Base-by-base conservation (phyloP, 2,888 invertebrate genomes). In the Drosophila algonquin region DNA sequence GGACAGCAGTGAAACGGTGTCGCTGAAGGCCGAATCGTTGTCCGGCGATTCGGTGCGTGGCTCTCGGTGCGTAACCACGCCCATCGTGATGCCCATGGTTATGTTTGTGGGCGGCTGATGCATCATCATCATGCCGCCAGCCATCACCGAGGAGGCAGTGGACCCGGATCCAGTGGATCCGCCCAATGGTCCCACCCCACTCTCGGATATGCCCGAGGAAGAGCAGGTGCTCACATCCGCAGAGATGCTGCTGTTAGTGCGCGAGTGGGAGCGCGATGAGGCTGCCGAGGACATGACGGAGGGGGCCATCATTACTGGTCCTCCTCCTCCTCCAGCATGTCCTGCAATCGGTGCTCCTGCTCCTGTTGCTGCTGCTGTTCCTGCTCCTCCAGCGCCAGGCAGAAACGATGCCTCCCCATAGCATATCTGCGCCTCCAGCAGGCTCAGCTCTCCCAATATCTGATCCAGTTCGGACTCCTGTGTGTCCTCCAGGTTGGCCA, bases 21-120 rank as follows among this genome's bases (percentile, higher is more conserved):
- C 99, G 89, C 98, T 98, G 92, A 98, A 99, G 16, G 99, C 99
- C 12, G 98, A 98, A 93, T 99, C 99, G 93, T 98, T 98, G 93
- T 99, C 99, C 0, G 98, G 98, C 60, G 98, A 98, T 90, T 98
- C 98, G 14, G 97, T 96, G 76, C 97, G 94, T n/a, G 93, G 93
- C 89, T 78, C 93, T 80, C 90, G 93, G 91, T 79, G 61, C 7
- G 78, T 75, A 32, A 82, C 81, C 64, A 85, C 89, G 63, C 79
- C 84, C 89, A 79, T 90, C 85, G 87, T 84, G 10, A 84, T 87
- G 62, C 89, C 88, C 73, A 83, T 84, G n/a, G 80, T 78, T 64
- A 87, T 79, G 55, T 64, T 63, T 5, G 45, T 12, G 40, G 30
- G 55, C 32, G 10, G 47, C 14, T 47, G 51, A 16, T 12, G 67